Percentiles rank a stretch among this genome's conserved stretches.
Conservation (phyloP, 1,140 invertebrate species). For the Odontomachus brunneus region DNA sequence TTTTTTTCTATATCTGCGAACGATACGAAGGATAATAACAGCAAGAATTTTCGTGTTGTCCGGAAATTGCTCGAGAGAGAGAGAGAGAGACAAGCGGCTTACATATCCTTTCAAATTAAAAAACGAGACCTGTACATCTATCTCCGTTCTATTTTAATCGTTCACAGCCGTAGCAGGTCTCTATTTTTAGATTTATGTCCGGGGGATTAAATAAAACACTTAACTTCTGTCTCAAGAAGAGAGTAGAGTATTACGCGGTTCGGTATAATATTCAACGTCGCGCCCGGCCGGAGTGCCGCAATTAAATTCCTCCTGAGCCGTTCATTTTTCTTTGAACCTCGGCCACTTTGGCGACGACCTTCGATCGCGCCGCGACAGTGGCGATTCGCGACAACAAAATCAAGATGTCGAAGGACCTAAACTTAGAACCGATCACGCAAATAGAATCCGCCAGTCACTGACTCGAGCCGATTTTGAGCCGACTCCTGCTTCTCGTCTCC, state of each 20-base stretch:
- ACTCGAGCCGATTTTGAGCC: slow-evolving; percentile 63
- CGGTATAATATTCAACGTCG: background rate
- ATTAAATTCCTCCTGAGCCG: slow-evolving; percentile 6
- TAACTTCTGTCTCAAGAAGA: background rate
- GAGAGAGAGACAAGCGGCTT: background rate
- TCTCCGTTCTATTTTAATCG: background rate
- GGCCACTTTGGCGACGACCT: slow-evolving; percentile 53
- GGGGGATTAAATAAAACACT: background rate
- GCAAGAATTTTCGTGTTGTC: no score
- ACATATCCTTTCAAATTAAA: background rate
- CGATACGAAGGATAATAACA: background rate
- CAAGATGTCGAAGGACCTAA: slow-evolving; percentile 66
- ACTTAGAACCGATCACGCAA: slow-evolving; percentile 69
- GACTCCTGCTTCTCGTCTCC: slow-evolving; percentile 38
- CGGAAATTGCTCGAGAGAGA: no score
- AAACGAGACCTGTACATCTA: background rate
- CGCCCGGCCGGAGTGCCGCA: background rate
- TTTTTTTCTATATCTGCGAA: no score
- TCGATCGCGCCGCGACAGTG: slow-evolving; percentile 59
- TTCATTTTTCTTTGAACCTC: slow-evolving; percentile 27
- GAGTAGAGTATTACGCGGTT: background rate
- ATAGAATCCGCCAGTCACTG: slow-evolving; percentile 73
- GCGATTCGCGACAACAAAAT: slow-evolving; percentile 52
- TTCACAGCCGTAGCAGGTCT: no score
- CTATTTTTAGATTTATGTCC: background rate